Evolutionary conservation across 2,888 invertebrate species (phyloP), one percentile per base, ranked within the genome.

Genomic region (Empis livida): DNA sequence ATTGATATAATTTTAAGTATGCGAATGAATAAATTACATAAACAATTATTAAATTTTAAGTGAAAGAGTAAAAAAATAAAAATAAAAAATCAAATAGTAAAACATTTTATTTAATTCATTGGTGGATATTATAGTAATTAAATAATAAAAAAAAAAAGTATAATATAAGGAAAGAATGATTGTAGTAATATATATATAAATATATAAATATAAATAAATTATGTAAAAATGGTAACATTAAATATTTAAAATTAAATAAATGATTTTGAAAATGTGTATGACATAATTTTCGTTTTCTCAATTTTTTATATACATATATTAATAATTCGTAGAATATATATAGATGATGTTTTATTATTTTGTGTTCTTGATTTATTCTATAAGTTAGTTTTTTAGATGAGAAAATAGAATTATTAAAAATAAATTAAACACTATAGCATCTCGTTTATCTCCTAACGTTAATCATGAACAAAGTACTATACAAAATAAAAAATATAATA

Each of bases 71-170:
- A 41, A 16, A 38, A 38, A 38, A 41, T 27, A 41, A 14, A 2
- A 15, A 23, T n/a, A 23, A 41, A 20, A 17, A 40, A 41, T 20
- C 10, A 38, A 38, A 38, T n/a, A 38, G 10, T n/a, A 14, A 15
- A 38, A 38, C 14, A 38, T 38, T 15, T 38, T 41, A 41, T 41
- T 41, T 23, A 41, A 41, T 39, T 39, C 39, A 41, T 41, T 41
- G 41, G 41, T 41, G 41, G 41, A 41, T 41, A 41, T 41, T 41
- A 41, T 41, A 41, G 41, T 23, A 41, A 41, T 41, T 41, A 41
- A 41, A 23, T 27, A 14, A 41, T 23, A 41, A 16, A 41, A 20
- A 20, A 41, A 35, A 20, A 20, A 41, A 35, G 35, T 27, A 27
- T 23, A 41, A 40, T 9, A n/a, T 23, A 23, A 41, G 20, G 20